Conservation (phyloP, 2,113 vertebrate genomes). For the Vulpes ferrilata region DNA sequence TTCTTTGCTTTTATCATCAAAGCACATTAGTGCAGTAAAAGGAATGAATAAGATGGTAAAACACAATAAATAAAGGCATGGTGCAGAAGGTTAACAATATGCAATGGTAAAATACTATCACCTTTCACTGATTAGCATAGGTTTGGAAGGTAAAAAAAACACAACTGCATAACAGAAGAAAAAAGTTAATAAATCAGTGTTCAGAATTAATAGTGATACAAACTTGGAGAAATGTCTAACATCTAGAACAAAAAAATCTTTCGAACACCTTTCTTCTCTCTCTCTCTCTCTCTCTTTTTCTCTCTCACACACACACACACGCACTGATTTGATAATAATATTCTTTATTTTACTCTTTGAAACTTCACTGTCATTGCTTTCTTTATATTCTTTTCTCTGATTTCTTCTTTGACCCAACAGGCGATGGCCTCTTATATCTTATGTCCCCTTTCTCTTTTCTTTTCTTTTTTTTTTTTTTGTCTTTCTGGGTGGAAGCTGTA, state of each 20-base stretch:
- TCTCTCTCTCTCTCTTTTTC: background rate
- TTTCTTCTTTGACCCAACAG: background rate
- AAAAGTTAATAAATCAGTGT: background rate
- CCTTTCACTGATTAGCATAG: slow-evolving; percentile 29
- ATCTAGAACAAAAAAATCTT: background rate
- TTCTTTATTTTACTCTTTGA: background rate
- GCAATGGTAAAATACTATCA: background rate
- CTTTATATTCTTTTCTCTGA: background rate
- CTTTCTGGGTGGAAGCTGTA: background rate
- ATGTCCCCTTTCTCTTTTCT: background rate
- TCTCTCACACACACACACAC: background rate
- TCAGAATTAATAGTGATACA: background rate
- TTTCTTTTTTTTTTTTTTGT: background rate
- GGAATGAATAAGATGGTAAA: slow-evolving; percentile 19
- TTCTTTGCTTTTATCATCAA: slow-evolving; percentile 63
- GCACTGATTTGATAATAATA: background rate
- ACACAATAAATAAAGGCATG: slow-evolving; percentile 53
- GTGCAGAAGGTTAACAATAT: slow-evolving; percentile 36
- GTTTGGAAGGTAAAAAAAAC: slow-evolving; percentile 6
- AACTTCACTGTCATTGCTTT: background rate
- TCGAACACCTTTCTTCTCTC: background rate
- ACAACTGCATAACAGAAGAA: background rate
- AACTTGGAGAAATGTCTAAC: background rate
- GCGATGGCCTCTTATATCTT: background rate
- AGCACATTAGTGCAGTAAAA: slow-evolving; percentile 43